phyloP scores from a whole-genome alignment of 2,113 vertebrate genomes.

The Muntiacus muntjak region DNA sequence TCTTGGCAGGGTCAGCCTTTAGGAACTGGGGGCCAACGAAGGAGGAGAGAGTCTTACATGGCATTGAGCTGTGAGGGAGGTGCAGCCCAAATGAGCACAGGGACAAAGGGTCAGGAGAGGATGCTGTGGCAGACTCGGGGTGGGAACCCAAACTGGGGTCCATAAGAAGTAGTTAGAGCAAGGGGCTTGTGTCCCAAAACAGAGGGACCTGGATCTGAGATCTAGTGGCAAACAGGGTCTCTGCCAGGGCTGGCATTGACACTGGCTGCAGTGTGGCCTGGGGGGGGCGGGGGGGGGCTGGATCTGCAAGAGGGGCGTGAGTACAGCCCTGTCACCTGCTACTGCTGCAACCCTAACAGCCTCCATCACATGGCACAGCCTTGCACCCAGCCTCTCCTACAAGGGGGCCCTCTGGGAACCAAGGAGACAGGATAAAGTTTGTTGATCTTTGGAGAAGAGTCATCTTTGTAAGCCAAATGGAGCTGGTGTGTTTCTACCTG shows the following conservation, averaged over 20 bases:
- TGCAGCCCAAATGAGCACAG: background rate
- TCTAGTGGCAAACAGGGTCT: background rate
- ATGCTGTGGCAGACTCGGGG: background rate
- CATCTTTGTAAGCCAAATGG: background rate
- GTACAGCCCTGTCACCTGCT: too few species aligned
- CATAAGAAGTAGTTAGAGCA: background rate
- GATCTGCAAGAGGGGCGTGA: too few species aligned
- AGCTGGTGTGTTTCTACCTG: background rate
- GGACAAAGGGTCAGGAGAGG: background rate
- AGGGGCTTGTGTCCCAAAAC: background rate
- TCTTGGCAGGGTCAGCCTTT: background rate
- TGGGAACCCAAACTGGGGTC: background rate
- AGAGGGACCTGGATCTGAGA: background rate
- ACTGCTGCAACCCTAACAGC: background rate
- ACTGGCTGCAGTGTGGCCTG: background rate
- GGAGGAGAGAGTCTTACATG: background rate
- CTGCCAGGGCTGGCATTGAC: background rate
- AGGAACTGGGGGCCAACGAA: background rate
- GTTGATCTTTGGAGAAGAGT: background rate
- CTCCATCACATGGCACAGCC: background rate
- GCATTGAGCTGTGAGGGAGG: background rate
- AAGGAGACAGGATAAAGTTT: rapidly evolving
- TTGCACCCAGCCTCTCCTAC: background rate
- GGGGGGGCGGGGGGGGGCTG: background rate
- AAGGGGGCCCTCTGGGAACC: rapidly evolving